Conservation (phyloP, 1,140 invertebrate species). For the Drosophila pruinosa region DNA sequence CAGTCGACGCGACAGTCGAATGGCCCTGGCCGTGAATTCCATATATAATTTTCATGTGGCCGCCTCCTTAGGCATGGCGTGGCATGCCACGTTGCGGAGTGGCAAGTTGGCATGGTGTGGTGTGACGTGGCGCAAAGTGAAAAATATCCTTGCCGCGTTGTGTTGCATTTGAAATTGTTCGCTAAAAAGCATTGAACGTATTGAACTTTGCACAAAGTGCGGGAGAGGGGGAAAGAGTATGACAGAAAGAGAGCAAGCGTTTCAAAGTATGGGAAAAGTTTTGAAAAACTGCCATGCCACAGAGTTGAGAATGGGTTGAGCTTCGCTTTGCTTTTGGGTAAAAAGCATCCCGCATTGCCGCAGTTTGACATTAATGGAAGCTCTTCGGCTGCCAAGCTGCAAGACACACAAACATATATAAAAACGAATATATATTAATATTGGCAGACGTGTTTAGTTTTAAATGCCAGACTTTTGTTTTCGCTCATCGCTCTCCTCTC, state of each 20-base stretch:
- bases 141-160: conserved; percentile 70
- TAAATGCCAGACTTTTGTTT: conserved; percentile 16
- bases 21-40: conserved; percentile 75
- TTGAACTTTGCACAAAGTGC: conserved; percentile 24
- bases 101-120: neutral
- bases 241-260: neutral
- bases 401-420: neutral
- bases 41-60: conserved; percentile 61
- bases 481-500: neutral
- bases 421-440: conserved; percentile 40
- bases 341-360: conserved; percentile 8
- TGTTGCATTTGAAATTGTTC: conserved; percentile 62
- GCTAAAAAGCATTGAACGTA: conserved; percentile 38
- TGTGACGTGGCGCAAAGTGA: conserved; percentile 48
- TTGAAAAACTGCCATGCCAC: conserved; percentile 38
- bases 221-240: neutral
- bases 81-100: neutral
- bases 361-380: conserved; percentile 55
- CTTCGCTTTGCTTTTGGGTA: neutral
- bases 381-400: neutral
- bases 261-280: conserved; percentile 18
- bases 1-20: conserved; percentile 40
- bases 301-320: conserved; percentile 7
- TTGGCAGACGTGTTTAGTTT: conserved; percentile 44
- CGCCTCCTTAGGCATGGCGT: neutral